These are phyloP conservation scores for Micropterix aruncella DNA, from an alignment of 2,888 invertebrate species.

Conservation along the genomic window DNA sequence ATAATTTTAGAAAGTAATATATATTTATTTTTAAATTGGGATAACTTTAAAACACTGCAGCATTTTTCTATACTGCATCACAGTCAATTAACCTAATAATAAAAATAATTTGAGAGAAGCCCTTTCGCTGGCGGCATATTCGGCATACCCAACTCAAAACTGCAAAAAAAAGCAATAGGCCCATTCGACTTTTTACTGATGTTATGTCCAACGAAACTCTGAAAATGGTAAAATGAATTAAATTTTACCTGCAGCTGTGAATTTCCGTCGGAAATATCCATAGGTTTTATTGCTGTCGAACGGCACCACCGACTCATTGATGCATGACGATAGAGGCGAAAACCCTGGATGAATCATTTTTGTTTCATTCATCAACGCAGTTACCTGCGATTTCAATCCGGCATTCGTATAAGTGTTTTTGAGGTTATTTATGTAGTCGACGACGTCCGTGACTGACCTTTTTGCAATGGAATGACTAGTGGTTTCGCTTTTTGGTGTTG, in stretches of 20 bases:
- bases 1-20: no score
- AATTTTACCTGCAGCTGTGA: slow-evolving; percentile 52
- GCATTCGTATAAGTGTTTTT: slow-evolving; percentile 6
- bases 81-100: no score
- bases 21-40: no score
- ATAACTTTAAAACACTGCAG: no score
- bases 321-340: slow-evolving; percentile 31
- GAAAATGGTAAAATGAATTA: slow-evolving; percentile 2
- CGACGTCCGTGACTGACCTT: slow-evolving; percentile 11
- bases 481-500: slow-evolving; percentile 17
- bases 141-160: no score
- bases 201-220: neutral
- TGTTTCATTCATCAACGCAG: neutral
- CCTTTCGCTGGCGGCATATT: no score
- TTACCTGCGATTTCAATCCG: neutral
- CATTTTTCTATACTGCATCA: no score
- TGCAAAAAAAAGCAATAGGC: no score
- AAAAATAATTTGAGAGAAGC: no score
- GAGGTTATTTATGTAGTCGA: slow-evolving; percentile 11
- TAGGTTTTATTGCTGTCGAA: slow-evolving; percentile 52
- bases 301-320: slow-evolving; percentile 44
- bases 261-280: slow-evolving; percentile 53
- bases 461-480: no score
- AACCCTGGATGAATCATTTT: neutral
- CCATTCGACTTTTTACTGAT: no score